Conservation (phyloP, 92 coral and sea anemone genomes). For the Pocillopora meandrina region DNA sequence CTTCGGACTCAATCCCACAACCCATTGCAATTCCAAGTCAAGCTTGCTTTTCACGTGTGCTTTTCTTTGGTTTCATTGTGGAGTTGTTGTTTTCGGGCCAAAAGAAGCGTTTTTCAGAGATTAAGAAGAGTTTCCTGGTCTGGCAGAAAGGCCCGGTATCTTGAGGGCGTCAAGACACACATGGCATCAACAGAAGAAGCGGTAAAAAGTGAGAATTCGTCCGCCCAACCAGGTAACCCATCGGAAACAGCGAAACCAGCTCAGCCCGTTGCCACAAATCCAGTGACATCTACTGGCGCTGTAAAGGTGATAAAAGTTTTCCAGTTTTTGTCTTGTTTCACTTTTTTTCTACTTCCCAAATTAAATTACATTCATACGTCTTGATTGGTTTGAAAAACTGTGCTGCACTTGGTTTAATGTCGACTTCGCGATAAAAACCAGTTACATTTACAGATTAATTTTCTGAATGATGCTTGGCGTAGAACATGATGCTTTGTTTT, state of each 20-base stretch:
- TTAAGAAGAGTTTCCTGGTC: background rate
- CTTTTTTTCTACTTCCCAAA: background rate
- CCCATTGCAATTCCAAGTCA: conserved; percentile 18
- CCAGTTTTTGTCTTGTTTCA: background rate
- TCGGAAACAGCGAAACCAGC: conserved; percentile 59
- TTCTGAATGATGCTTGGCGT: too few species aligned
- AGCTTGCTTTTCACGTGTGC: conserved; percentile 32
- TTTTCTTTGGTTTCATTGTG: background rate
- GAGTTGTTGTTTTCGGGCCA: background rate
- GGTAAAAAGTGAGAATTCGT: conserved; percentile 55
- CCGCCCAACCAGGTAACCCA: conserved; percentile 45
- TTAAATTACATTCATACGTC: background rate
- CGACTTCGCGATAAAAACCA: too few species aligned
- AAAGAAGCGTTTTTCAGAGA: background rate
- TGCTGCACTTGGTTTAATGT: background rate
- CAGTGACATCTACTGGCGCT: conserved; percentile 7
- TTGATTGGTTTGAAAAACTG: background rate
- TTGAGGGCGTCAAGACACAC: conserved; percentile 17
- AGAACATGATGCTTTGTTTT: too few species aligned
- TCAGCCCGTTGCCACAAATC: conserved; percentile 17
- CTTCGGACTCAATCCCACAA: conserved; percentile 7
- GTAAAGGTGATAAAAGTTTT: conserved; percentile 19
- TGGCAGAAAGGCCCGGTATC: conserved; percentile 4
- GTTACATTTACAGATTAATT: too few species aligned
- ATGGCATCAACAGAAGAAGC: conserved; percentile 70